Conservation (phyloP, 2,797 vertebrate species). For the Sebastes variabilis region DNA sequence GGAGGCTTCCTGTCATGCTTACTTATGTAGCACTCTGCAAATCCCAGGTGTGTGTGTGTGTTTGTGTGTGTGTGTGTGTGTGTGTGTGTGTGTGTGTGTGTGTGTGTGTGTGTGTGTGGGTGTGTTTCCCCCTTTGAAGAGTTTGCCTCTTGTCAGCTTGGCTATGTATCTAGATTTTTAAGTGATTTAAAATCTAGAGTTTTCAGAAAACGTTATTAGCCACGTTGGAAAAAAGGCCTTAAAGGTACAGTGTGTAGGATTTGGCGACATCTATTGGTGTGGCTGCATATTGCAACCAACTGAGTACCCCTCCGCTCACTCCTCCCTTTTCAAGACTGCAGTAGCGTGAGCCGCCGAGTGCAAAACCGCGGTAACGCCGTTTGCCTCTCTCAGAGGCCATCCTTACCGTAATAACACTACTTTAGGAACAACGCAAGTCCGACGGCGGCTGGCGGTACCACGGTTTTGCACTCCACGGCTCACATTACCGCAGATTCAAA, state of each 20-base stretch:
- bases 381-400: no score
- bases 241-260: neutral
- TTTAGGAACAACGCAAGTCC: no score
- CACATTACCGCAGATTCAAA: no score
- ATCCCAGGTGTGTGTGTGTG: neutral
- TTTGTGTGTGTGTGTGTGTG: neutral
- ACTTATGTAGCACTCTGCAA: slow-evolving; percentile 19
- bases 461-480: no score
- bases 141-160: neutral
- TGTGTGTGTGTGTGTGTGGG: neutral
- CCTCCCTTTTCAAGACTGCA: no score
- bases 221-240: neutral
- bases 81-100: neutral
- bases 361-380: no score
- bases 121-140: neutral
- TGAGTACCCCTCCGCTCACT: no score
- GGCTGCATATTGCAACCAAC: no score
- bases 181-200: neutral
- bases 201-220: neutral
- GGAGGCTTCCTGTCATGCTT: slow-evolving; percentile 1
- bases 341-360: no score
- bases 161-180: neutral
- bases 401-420: no score
- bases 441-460: no score
- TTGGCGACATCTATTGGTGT: no score